Conservation (phyloP, 2,888 invertebrate species). For the Agriopis leucophaearia region DNA sequence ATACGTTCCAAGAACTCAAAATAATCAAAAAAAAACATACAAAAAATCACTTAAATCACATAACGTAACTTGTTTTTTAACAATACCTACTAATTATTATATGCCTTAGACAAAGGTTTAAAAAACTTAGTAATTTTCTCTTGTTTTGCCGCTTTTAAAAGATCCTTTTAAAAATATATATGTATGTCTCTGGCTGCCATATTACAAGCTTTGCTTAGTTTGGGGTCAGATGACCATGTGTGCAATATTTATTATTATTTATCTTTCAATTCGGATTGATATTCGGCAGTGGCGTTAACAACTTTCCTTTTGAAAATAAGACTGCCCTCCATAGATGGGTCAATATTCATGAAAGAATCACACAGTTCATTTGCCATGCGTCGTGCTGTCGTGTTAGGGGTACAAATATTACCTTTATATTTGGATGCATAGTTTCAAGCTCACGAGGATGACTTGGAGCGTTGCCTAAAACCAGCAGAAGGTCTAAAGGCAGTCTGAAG, state of each 20-base stretch:
- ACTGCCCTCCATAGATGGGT: conserved; percentile 45
- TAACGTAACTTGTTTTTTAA: no score
- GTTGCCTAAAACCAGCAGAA: background rate
- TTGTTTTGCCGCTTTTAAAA: conserved; percentile 37
- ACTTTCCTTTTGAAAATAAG: conserved; percentile 38
- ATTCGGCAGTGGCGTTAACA: conserved; percentile 45
- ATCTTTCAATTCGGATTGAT: conserved; percentile 46
- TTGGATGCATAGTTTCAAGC: background rate
- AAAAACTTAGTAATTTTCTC: conserved; percentile 42
- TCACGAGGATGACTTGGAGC: background rate
- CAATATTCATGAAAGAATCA: conserved; percentile 45
- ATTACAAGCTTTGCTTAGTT: no score
- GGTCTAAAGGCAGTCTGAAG: no score
- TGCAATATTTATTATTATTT: no score
- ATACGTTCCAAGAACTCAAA: no score
- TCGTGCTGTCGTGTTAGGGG: background rate
- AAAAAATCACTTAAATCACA: no score
- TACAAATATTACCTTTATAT: background rate
- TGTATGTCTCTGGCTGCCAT: no score
- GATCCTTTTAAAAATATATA: no score
- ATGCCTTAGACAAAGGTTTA: conserved; percentile 34
- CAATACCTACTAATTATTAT: no score
- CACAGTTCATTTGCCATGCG: no score
- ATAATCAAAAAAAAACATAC: no score
- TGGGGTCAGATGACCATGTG: no score